Conservation (phyloP, 2,888 invertebrate genomes). For the Acanthopleura granulata region DNA sequence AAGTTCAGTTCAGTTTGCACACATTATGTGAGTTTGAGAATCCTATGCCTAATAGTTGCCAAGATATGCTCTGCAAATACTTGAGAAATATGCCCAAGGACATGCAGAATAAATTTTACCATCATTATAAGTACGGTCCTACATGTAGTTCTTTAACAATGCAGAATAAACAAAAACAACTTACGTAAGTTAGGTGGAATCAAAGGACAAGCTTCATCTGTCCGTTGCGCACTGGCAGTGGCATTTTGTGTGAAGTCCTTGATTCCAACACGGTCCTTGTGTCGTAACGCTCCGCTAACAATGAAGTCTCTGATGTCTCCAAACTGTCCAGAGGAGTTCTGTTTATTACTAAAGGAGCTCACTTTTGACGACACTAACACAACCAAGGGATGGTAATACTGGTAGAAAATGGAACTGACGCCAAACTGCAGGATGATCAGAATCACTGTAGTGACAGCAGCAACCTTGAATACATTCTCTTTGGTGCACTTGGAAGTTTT, state of each 20-base stretch:
- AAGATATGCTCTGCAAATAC: too few relatives aligned
- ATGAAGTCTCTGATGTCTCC: not conserved
- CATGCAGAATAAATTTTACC: too few relatives aligned
- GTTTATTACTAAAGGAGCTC: not conserved
- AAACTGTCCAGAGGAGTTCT: not conserved
- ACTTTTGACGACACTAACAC: not conserved
- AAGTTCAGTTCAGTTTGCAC: too few relatives aligned
- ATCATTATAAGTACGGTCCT: too few relatives aligned
- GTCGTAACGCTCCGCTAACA: not conserved
- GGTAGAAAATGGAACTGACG: not conserved
- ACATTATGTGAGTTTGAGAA: too few relatives aligned
- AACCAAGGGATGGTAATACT: not conserved
- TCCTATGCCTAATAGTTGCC: too few relatives aligned
- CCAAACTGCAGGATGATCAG: not conserved
- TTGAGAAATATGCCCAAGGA: too few relatives aligned
- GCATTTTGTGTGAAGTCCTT: too few relatives aligned
- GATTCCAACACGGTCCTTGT: too few relatives aligned
- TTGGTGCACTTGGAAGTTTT: not conserved
- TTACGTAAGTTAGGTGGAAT: conserved; percentile 36
- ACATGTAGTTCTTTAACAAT: too few relatives aligned
- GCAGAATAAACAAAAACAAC: conserved; percentile 14
- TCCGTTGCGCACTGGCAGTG: too few relatives aligned
- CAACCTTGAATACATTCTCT: not conserved
- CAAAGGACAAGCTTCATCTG: conserved; percentile 26
- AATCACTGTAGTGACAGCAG: not conserved